Base-by-base conservation (phyloP, 2,113 vertebrate genomes). In the Bos javanicus region DNA sequence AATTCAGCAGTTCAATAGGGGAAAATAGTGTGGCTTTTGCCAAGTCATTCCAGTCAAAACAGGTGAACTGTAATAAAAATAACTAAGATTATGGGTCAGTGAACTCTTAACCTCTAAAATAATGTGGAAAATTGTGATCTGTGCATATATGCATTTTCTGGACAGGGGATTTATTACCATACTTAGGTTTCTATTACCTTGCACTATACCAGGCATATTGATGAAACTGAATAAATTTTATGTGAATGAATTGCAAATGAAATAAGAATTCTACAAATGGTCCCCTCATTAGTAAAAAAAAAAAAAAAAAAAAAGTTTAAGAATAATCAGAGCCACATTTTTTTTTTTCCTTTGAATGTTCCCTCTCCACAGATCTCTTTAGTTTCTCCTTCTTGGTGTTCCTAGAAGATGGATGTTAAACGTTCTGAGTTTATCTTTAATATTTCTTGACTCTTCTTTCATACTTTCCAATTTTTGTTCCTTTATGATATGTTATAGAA, bases 1-100 rank as follows among this genome's bases (percentile, higher is more conserved):
- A 95, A 26, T 81, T 19, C n/a, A 96, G 30, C 25, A 54, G 54
- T 94, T 95, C 62, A 92, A 43, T 33, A 60, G 46, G 19, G 26
- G 11, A 82, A 92, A 87, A 57, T 46, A 82, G n/a, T 78, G 56
- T 96, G 94, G 33, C 83, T 96, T 96, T 96, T 85, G 62, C 46
- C 62, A 95, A 95, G 23, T 95, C 78, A 88, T 50, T 96, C 48
- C 23, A 85, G 83, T 96, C n/a, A 76, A 96, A 96, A 95, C 56
- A 97, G 78, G 64, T 97, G 39, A 94, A 64, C 62, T 57, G 9
- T 71, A 87, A 67, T 96, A 96, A 88, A 91, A 95, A 84, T 64
- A 96, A 6, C 11, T 80, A 91, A n/a, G 17, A 86, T 64, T 81
- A 59, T 74, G 57, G 33, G 78, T 89, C 33, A 64, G 23, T 93